Evolutionary conservation across 2,888 invertebrate species (phyloP).

Genomic region (Aspidiotus rigidus): DNA sequence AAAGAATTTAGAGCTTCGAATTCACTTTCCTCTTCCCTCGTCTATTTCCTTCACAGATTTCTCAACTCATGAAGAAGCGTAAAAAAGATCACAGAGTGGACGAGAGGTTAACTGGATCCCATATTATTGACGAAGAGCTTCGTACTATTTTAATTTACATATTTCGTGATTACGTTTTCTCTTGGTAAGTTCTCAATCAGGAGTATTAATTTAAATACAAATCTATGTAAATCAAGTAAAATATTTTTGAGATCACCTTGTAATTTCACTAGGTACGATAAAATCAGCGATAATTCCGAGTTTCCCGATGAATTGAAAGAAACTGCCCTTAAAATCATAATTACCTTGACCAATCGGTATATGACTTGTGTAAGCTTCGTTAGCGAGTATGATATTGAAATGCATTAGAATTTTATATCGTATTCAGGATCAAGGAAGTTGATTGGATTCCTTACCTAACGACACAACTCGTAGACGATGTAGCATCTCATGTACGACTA

Average conservation of each 20-base stretch:
- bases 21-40: neutral
- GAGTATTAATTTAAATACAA: neutral
- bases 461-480: conserved; percentile 77
- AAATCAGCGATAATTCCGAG: conserved; percentile 57
- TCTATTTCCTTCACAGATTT: conserved; percentile 11
- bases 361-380: neutral
- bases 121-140: conserved; percentile 73
- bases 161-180: conserved; percentile 70
- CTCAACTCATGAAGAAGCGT: conserved; percentile 22
- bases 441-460: conserved; percentile 86
- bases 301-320: conserved; percentile 60
- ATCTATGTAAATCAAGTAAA: too few species aligned
- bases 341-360: conserved; percentile 62
- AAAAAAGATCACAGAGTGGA: conserved; percentile 23
- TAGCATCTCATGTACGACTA: conserved; percentile 76
- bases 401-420: neutral
- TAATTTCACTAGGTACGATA: conserved; percentile 44
- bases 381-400: neutral
- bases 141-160: conserved; percentile 75
- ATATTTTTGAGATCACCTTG: neutral
- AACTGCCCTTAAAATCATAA: conserved; percentile 60
- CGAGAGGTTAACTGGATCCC: conserved; percentile 63
- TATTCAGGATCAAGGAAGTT: conserved; percentile 59
- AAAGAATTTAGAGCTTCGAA: neutral
- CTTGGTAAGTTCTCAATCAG: conserved; percentile 50